Evolutionary conservation across 2,888 invertebrate genomes (phyloP).

Genomic region (Ptychoptera albimana): DNA sequence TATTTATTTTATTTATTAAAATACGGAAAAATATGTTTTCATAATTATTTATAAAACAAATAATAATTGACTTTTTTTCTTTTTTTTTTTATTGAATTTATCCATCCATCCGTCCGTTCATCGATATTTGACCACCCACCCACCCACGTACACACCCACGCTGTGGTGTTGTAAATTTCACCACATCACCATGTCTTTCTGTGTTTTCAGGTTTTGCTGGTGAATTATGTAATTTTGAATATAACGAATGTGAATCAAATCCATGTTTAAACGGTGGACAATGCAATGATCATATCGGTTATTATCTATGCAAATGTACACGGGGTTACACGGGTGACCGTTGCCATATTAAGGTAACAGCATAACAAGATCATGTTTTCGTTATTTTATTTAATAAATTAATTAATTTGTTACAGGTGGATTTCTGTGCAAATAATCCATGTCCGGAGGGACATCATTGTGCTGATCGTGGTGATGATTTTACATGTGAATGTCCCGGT

Average conservation of each 20-base stretch:
- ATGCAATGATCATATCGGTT: conserved; percentile 55
- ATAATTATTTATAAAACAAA: too few relatives aligned
- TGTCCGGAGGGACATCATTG: conserved; percentile 50
- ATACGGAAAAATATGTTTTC: too few relatives aligned
- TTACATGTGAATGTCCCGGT: conserved; percentile 55
- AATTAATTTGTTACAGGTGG: conserved; percentile 35
- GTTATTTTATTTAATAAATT: neutral
- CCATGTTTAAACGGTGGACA: conserved; percentile 60
- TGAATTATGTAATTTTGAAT: conserved; percentile 54
- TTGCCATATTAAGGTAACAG: conserved; percentile 51
- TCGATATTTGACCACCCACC: too few relatives aligned
- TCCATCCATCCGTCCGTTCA: too few relatives aligned
- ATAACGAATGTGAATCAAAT: conserved; percentile 60
- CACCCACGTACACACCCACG: too few relatives aligned
- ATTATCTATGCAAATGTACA: conserved; percentile 49
- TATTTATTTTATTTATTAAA: too few relatives aligned
- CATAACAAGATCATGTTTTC: neutral
- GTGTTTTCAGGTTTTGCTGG: conserved; percentile 47
- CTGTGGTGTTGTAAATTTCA: too few relatives aligned
- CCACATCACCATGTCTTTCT: conserved; percentile 8
- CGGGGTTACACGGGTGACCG: conserved; percentile 52
- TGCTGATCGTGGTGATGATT: conserved; percentile 57
- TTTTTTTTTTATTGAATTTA: too few relatives aligned
- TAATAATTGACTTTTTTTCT: too few relatives aligned
- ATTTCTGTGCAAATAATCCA: conserved; percentile 51